Evolutionary conservation across 2,888 invertebrate genomes (phyloP).

Genomic region (Laspeyria flexula): DNA sequence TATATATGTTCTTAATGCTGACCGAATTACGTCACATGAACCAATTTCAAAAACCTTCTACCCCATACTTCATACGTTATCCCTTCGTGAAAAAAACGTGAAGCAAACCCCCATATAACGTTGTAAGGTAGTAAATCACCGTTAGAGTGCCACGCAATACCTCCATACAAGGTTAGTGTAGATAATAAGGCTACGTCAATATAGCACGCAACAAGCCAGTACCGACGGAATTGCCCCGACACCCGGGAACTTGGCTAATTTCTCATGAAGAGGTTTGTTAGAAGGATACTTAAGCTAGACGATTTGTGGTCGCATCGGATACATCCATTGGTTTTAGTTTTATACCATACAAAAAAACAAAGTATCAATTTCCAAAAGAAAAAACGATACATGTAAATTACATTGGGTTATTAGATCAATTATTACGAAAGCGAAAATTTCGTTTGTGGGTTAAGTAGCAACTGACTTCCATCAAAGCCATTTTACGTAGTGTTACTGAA

Average conservation of each 20-base stretch:
- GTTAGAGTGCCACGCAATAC: constrained; percentile 40
- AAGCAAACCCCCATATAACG: constrained; percentile 29
- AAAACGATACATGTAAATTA: no score
- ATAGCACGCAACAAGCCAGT: constrained; percentile 49
- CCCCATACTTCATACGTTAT: constrained; percentile 1
- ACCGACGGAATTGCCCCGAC: constrained; percentile 56
- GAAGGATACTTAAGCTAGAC: constrained; percentile 30
- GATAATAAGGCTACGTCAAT: constrained; percentile 53
- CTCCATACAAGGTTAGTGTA: constrained; percentile 42
- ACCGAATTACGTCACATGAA: background rate
- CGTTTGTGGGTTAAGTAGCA: no score
- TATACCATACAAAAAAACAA: no score
- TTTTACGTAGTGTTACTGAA: no score
- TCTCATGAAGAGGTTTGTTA: constrained; percentile 54
- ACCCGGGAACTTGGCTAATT: constrained; percentile 66
- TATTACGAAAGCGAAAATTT: no score
- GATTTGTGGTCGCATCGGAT: constrained; percentile 23
- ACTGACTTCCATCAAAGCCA: no score
- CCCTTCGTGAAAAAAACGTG: constrained; percentile 24
- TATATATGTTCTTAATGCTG: background rate
- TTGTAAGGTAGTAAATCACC: constrained; percentile 42
- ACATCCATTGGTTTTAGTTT: background rate
- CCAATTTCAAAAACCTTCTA: background rate
- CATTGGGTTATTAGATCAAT: no score
- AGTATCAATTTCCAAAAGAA: no score